Percentiles rank a stretch among this genome's conserved stretches.
phyloP scores from a whole-genome alignment of 2,797 vertebrate genomes.

The Epinephelus coioides region DNA sequence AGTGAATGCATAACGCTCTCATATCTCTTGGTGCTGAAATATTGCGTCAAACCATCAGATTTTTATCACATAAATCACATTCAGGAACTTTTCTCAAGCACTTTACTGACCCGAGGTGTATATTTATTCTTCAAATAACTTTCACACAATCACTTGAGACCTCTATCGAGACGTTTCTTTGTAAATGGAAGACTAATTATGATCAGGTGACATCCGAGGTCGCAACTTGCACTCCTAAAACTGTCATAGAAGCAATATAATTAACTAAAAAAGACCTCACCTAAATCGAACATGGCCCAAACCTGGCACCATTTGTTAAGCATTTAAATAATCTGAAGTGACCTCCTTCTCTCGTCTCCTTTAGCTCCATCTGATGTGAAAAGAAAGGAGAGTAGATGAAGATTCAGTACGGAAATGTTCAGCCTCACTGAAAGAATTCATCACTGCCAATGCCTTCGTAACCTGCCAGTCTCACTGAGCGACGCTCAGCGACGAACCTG shows the following conservation, averaged over 20 bases:
- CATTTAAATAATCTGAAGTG: slow-evolving; percentile 37
- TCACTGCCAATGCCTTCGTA: slow-evolving; percentile 71
- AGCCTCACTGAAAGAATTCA: slow-evolving; percentile 56
- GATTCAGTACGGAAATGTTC: slow-evolving; percentile 34
- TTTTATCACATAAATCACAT: slow-evolving; percentile 25
- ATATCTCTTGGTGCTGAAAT: slow-evolving; percentile 9
- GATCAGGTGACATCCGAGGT: not conserved
- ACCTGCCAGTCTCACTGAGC: slow-evolving; percentile 60
- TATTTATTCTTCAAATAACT: slow-evolving; percentile 1
- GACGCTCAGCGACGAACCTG: slow-evolving; percentile 27
- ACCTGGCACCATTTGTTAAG: slow-evolving; percentile 8
- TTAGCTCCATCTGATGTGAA: slow-evolving; percentile 64
- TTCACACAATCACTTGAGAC: slow-evolving; percentile 3
- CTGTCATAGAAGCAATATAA: not conserved
- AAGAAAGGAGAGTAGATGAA: slow-evolving; percentile 52
- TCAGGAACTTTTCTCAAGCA: slow-evolving; percentile 41
- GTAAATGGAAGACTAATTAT: not conserved
- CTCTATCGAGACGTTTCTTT: not conserved
- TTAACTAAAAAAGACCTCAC: not conserved
- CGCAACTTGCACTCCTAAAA: not conserved
- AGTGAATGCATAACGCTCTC: too few species aligned
- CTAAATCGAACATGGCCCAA: not conserved
- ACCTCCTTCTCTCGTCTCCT: slow-evolving; percentile 65
- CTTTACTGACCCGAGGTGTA: slow-evolving; percentile 43
- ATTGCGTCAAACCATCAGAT: not conserved